A percentile compares a stretch with the other conserved stretches of the same genome.
These are phyloP conservation scores for Drosophila nigricruria DNA, from an alignment of 2,888 invertebrate genomes.

Conservation along the genomic window DNA sequence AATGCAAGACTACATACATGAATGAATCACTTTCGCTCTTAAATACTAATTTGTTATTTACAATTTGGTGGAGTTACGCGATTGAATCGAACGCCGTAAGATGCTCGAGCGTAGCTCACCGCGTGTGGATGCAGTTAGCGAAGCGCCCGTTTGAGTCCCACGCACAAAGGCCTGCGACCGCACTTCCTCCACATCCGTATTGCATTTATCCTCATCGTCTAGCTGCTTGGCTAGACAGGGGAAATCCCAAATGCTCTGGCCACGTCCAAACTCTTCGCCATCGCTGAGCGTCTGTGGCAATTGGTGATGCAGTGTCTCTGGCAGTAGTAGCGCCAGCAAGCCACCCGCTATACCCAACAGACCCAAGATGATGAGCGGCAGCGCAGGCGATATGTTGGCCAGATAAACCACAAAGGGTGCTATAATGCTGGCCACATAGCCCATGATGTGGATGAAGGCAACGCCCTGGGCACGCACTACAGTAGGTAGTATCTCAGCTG, in stretches of 20 bases:
- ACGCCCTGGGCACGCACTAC: constrained; percentile 95
- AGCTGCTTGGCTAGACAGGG: constrained; percentile 90
- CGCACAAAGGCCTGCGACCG: constrained; percentile 82
- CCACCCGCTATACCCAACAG: constrained; percentile 91
- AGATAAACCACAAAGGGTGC: constrained; percentile 93
- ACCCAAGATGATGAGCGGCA: constrained; percentile 93
- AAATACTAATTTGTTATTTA: constrained; percentile 46
- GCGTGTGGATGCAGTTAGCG: constrained; percentile 87
- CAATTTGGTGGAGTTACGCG: constrained; percentile 85
- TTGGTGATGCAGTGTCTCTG: constrained; percentile 94
- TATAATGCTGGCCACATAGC: constrained; percentile 93
- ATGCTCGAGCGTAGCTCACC: constrained; percentile 89
- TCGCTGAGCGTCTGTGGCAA: constrained; percentile 94
- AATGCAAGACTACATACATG: constrained; percentile 36
- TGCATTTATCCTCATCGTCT: constrained; percentile 75
- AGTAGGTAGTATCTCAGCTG: constrained; percentile 94
- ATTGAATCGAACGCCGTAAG: constrained; percentile 86
- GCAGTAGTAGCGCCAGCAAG: constrained; percentile 91
- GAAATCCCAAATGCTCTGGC: constrained; percentile 93
- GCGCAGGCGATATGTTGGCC: constrained; percentile 88
- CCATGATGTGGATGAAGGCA: constrained; percentile 94
- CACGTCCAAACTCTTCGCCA: constrained; percentile 93
- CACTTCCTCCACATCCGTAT: constrained; percentile 71
- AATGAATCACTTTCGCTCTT: constrained; percentile 11
- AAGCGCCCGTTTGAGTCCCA: constrained; percentile 85